Percentiles rank a stretch among this genome's conserved stretches.
phyloP scores from a whole-genome alignment of 2,797 vertebrate species.

The Galago senegalensis region DNA sequence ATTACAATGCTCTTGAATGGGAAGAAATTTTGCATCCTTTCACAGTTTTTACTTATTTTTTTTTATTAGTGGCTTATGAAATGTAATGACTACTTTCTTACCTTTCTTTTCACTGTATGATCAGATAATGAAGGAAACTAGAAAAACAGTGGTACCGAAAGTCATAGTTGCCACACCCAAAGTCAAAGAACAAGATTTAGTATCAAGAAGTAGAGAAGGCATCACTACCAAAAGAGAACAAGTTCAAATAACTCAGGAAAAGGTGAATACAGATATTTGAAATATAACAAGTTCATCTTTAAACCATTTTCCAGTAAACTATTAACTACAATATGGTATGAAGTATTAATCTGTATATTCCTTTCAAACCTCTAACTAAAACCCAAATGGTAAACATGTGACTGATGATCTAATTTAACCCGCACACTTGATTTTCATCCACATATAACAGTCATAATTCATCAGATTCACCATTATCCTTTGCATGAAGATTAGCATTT shows the following conservation, averaged over 20 bases:
- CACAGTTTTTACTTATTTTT: conserved; percentile 19
- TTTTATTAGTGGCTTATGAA: conserved; percentile 30
- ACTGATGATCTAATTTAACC: conserved; percentile 48
- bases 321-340: conserved; percentile 55
- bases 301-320: conserved; percentile 74
- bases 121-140: conserved; percentile 91
- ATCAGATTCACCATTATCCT: conserved; percentile 53
- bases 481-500: conserved; percentile 69
- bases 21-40: conserved; percentile 40
- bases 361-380: conserved; percentile 70
- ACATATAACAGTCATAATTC: conserved; percentile 56
- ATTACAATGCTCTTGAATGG: conserved; percentile 55
- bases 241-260: conserved; percentile 90
- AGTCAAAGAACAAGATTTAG: conserved; percentile 89
- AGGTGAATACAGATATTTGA: conserved; percentile 89
- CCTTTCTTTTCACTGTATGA: conserved; percentile 79
- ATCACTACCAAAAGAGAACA: conserved; percentile 89
- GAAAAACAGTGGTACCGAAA: conserved; percentile 90
- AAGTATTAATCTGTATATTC: conserved; percentile 75
- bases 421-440: conserved; percentile 55
- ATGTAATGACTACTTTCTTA: conserved; percentile 68
- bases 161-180: conserved; percentile 90
- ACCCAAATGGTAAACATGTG: background rate
- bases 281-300: conserved; percentile 66
- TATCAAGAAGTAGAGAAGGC: conserved; percentile 90